Evolutionary conservation across 2,888 invertebrate species (phyloP).

Genomic region (Lasioglossum leucozonium): DNA sequence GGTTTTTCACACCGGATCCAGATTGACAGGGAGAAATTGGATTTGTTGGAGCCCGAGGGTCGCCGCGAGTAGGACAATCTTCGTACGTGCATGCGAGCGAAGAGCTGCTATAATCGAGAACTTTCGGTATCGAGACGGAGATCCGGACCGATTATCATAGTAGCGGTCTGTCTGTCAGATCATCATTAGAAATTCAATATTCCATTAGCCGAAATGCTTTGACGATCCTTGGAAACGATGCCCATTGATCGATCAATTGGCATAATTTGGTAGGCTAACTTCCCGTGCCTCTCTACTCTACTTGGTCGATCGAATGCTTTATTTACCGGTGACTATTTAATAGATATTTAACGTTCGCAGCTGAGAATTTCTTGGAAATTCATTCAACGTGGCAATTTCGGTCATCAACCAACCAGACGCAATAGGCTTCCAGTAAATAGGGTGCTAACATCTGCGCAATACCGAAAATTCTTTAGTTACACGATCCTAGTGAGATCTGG

Average conservation of each 20-base stretch:
- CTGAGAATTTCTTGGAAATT: not conserved
- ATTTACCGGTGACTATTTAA: too few species aligned
- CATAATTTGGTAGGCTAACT: not conserved
- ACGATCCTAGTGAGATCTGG: not conserved
- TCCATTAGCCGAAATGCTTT: not conserved
- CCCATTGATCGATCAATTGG: not conserved
- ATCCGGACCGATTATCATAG: not conserved
- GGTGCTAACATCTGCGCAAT: too few species aligned
- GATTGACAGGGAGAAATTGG: constrained; percentile 34
- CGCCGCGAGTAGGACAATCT: not conserved
- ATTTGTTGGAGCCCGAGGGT: constrained; percentile 13
- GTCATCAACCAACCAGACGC: too few species aligned
- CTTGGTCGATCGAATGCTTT: not conserved
- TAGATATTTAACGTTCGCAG: too few species aligned
- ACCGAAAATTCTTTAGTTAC: not conserved
- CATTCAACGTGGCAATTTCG: not conserved
- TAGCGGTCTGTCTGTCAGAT: not conserved
- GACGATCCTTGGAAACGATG: not conserved
- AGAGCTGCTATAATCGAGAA: not conserved
- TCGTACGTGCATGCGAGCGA: not conserved
- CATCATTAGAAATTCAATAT: not conserved
- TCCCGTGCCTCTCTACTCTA: too few species aligned
- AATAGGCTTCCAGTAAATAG: too few species aligned
- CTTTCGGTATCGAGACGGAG: not conserved
- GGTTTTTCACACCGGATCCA: constrained; percentile 1